A percentile compares a stretch with the other conserved stretches of the same genome.
phyloP scores from a whole-genome alignment of 2,888 invertebrate species.

The Polia nebulosa region DNA sequence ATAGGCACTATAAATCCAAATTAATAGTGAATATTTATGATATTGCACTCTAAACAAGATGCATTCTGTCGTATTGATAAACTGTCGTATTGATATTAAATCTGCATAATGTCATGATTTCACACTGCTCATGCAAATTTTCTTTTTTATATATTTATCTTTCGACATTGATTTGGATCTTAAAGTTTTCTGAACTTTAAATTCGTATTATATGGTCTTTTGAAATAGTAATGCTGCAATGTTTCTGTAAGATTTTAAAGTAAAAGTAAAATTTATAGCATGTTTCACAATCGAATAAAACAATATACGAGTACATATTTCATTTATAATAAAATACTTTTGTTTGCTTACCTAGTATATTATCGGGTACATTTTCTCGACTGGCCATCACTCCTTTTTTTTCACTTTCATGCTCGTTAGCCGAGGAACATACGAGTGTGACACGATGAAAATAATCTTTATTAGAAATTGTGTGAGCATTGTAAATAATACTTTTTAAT shows the following conservation, averaged over 20 bases:
- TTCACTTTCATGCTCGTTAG: slow-evolving; percentile 33
- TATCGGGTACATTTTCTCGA: slow-evolving; percentile 18
- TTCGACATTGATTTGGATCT: slow-evolving; percentile 31
- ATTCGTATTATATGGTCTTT: slow-evolving; percentile 29
- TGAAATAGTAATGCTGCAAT: slow-evolving; percentile 11
- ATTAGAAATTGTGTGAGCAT: slow-evolving; percentile 7
- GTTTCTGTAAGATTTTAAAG: slow-evolving; percentile 23
- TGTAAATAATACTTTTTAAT: slow-evolving; percentile 28
- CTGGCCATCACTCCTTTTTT: slow-evolving; percentile 22
- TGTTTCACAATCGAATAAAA: slow-evolving; percentile 42
- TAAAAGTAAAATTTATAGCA: slow-evolving; percentile 37
- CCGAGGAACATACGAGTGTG: slow-evolving; percentile 5
- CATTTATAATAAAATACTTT: slow-evolving; percentile 45
- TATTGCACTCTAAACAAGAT: slow-evolving; percentile 48
- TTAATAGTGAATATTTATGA: slow-evolving; percentile 43
- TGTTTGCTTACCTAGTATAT: slow-evolving; percentile 12
- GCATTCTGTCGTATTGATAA: slow-evolving; percentile 40
- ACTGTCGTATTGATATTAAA: slow-evolving; percentile 18
- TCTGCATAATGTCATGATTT: slow-evolving; percentile 41
- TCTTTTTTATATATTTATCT: slow-evolving; percentile 21
- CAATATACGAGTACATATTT: slow-evolving; percentile 34
- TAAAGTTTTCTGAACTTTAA: slow-evolving; percentile 6
- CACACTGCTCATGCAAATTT: slow-evolving; percentile 36
- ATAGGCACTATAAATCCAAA: slow-evolving; percentile 10
- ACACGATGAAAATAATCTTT: slow-evolving; percentile 8